Evolutionary conservation across 2,888 invertebrate genomes (phyloP), one percentile per base, ranked within the genome.

Genomic region (Hydrotaea diabolus): DNA sequence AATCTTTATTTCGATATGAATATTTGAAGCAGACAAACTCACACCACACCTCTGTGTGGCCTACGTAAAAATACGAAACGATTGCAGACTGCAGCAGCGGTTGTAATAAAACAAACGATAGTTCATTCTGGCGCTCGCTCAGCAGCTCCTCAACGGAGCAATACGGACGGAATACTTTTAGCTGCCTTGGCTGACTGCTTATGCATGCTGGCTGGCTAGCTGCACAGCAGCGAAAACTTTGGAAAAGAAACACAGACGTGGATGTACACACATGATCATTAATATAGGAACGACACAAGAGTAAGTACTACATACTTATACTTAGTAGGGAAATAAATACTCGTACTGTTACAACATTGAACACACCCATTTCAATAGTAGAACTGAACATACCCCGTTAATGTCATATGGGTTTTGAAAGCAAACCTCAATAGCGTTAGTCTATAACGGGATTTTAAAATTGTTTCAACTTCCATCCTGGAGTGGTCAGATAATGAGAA

Each of bases 21-120:
- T 69, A 46, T 46, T 13, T 43, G 66, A 39, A 64, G 19, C 31
- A 31, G 9, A 39, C 21, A 43, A 69, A 43, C 43, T 23, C 43
- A 11, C 46, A 69, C 69, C 69, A 69, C 69, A 69, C 69, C 69
- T 69, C 46, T 69, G 46, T 46, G 43, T 46, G 19, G 69, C 69
- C 69, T 69, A 69, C 69, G 69, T 69, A 69, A 69, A 69, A 46
- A 66, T 39, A 46, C 23, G 46, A 43, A 66, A 43, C 19, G 21
- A 66, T 39, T 66, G 66, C 39, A 43, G 62, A 39, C 66, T n/a
- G n/a, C n/a, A 39, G 66, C 66, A 43, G 66, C 39, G 8, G 5
- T 11, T 23, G 21, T 19, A 64, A 39, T 39, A 19, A 66, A 66
- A 19, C 7, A n/a, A 43, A 43, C 43, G 43, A 43, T 69, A 39